These are phyloP conservation scores for Drosophila bunnanda DNA, from an alignment of 2,888 invertebrate genomes.

Conservation along the genomic window DNA sequence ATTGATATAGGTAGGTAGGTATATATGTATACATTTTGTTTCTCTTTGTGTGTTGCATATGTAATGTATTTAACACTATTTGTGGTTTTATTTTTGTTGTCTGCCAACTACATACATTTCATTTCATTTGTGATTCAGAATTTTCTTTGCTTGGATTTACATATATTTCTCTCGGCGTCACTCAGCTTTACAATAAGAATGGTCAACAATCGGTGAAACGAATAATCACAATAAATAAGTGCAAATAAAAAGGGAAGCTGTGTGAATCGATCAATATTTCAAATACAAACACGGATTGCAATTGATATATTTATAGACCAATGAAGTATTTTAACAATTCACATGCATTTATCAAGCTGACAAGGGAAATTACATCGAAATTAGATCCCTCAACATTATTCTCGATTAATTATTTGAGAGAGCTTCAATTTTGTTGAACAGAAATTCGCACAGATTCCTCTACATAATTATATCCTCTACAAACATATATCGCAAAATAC, in stretches of 20 bases:
- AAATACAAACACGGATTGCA: conserved; percentile 1
- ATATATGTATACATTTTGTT: conserved; percentile 25
- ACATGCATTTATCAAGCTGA: neutral
- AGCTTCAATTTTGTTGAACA: conserved; percentile 8
- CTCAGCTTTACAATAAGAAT: conserved; percentile 1
- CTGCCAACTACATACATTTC: conserved; percentile 38
- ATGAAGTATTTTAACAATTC: conserved; percentile 18
- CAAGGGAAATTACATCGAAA: neutral
- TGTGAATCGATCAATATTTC: conserved; percentile 17
- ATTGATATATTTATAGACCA: conserved; percentile 8
- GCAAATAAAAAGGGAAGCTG: conserved; percentile 32
- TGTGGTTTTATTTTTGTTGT: conserved; percentile 16
- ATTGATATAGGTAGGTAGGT: conserved; percentile 35
- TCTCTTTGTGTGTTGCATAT: conserved; percentile 26
- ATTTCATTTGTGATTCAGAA: conserved; percentile 31
- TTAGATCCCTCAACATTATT: neutral
- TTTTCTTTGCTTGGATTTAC: conserved; percentile 12
- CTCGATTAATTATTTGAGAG: conserved; percentile 2
- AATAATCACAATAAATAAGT: conserved; percentile 21
- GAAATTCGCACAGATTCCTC: conserved; percentile 16
- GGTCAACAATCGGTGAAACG: conserved; percentile 21
- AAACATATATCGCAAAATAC: conserved; percentile 4
- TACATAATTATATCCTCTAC: neutral
- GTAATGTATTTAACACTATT: conserved; percentile 34
- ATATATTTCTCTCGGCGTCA: conserved; percentile 5